Base-by-base conservation (phyloP, 2,888 invertebrate genomes). In the Rhingia campestris region DNA sequence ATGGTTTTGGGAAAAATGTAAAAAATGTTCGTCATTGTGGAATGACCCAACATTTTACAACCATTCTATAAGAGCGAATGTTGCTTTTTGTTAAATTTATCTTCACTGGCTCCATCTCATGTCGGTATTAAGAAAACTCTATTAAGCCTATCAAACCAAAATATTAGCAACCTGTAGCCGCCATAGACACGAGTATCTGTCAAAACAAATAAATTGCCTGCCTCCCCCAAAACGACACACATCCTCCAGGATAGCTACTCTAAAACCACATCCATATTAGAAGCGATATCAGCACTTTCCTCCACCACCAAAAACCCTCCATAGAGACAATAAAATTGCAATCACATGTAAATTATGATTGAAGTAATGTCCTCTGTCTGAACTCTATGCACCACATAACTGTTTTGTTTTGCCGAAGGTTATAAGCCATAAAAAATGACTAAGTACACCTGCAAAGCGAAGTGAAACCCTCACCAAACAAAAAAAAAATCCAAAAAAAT, bases 341-440 rank as follows among this genome's bases (percentile, higher is more conserved):
- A 81, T 85, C 85, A 76, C 81, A 47, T 81, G 85, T 81, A 70
- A 85, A 85, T 85, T 85, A 85, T 58, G 75, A 81, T 81, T 85
- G 76, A 85, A 85, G 72, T 81, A 81, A 84, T 80, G 75, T 85
- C 81, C 85, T 72, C 41, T 67, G 75, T 75, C 70, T 81, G 70
- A 22, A 22, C 39, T 51, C 10, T 49, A 30, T 30, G 56, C 22
- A 39, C 56, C 22, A 10, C 32, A 41, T 58, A n/a, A 49, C 14
- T 14, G 22, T 49, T 49, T 30, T 5, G 49, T 49, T 58, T 10
- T 58, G 33, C 58, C 30, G 5, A 22, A 58, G 58, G 58, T 41
- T 41, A 58, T 41, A 66, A 69, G 67, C 67, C 75, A 85, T 85
- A 85, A 85, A 85, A 85, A 85, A 72, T 85, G 85, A 85, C 85